Percentiles rank a stretch among this genome's conserved stretches.
Conservation (phyloP, 2,888 invertebrate genomes). For the Callimorpha dominula region DNA sequence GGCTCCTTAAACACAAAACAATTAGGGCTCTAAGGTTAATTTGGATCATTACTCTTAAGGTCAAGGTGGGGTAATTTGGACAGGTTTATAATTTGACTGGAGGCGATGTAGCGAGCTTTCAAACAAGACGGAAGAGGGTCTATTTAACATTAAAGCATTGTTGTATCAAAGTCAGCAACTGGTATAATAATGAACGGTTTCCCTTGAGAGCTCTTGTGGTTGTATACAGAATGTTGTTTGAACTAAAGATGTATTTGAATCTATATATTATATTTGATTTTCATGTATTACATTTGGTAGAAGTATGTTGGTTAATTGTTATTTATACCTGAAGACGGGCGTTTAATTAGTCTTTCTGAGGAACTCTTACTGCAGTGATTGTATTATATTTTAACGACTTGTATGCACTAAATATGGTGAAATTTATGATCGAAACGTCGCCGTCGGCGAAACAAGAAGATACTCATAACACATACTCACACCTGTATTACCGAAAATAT, state of each 20-base stretch:
- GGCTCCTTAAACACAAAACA: slow-evolving; percentile 22
- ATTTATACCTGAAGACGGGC: no score
- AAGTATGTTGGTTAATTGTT: no score
- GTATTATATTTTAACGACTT: no score
- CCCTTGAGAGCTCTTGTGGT: slow-evolving; percentile 10
- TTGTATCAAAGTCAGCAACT: slow-evolving; percentile 16
- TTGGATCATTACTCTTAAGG: slow-evolving; percentile 17
- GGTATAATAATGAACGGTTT: slow-evolving; percentile 8
- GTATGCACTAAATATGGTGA: no score
- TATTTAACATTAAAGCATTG: slow-evolving; percentile 12
- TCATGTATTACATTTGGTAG: neutral
- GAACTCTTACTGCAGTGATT: no score
- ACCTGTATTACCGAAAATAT: no score
- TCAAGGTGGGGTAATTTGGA: slow-evolving; percentile 11
- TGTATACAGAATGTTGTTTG: slow-evolving; percentile 5
- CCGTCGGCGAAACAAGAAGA: no score
- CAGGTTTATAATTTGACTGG: slow-evolving; percentile 17
- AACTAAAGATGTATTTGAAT: neutral
- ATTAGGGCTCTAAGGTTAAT: slow-evolving; percentile 17
- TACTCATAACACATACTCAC: no score
- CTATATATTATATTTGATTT: neutral
- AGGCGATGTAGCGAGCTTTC: slow-evolving; percentile 12
- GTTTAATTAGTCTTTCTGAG: no score
- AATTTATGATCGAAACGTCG: no score
- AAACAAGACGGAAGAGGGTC: slow-evolving; percentile 8